Conservation (phyloP, 2,888 invertebrate genomes). For the Drosophila colorata region DNA sequence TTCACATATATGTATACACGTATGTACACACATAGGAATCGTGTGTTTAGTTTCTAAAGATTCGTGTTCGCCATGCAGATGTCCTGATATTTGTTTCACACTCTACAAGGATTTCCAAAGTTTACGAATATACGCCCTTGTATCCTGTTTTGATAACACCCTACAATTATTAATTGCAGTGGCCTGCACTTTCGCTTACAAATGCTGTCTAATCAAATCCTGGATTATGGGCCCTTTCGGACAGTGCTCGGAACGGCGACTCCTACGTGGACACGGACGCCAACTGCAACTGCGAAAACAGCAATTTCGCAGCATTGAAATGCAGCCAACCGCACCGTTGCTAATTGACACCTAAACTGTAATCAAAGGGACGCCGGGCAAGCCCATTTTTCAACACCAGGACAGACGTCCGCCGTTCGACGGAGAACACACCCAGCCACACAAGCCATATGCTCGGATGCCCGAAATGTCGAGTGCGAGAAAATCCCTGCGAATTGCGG, state of each 20-base stretch:
- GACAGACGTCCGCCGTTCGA: conserved; percentile 30
- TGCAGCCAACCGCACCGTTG: conserved; percentile 77
- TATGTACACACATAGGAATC: background rate
- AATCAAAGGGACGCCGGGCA: conserved; percentile 66
- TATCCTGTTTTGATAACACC: conserved; percentile 14
- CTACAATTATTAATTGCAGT: conserved; percentile 15
- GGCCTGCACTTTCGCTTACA: conserved; percentile 7
- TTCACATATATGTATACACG: conserved; percentile 3
- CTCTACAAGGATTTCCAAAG: background rate
- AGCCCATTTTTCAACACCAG: conserved; percentile 60
- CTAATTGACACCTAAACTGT: conserved; percentile 81
- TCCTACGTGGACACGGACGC: too few relatives aligned
- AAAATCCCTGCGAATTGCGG: conserved; percentile 52
- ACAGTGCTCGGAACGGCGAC: too few relatives aligned
- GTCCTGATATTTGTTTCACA: background rate
- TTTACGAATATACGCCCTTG: background rate
- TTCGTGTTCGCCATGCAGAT: background rate
- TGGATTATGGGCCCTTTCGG: conserved; percentile 13
- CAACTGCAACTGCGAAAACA: conserved; percentile 34
- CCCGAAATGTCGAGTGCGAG: conserved; percentile 27
- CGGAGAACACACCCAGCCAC: conserved; percentile 32
- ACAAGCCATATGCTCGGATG: conserved; percentile 26
- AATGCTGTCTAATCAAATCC: conserved; percentile 5
- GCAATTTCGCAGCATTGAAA: conserved; percentile 60
- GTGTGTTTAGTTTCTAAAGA: too few relatives aligned